Evolutionary conservation across 2,113 vertebrate species (phyloP), one percentile per base, ranked within the genome.

Genomic region (Potamarius usumacintae): DNA sequence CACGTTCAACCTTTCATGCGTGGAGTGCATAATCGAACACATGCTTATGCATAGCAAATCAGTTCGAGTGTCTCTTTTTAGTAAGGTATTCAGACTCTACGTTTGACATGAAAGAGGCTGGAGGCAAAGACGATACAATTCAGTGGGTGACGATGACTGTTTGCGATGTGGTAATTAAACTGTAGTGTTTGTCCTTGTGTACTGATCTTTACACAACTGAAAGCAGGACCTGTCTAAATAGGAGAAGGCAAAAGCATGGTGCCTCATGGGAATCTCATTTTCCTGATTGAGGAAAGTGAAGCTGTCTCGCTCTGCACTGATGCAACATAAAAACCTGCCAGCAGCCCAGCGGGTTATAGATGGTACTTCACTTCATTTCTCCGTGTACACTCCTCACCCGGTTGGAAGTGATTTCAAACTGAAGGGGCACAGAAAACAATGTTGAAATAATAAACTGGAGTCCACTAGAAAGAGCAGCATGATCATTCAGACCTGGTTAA

Each of bases 401-500:
- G 69, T 83, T 63, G 88, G 82, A 87, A 77, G 65, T 42, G n/a
- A 79, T 83, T 85, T 87, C 76, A 84, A 88, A 88, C 65, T 60
- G 82, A 62, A 88, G 57, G 72, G 57, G 65, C 76, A 82, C 57
- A 30, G 74, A 81, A 90, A 87, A 88, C 86, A 86, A 87, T 65
- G 86, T 72, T 76, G 15, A 69, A 87, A 85, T 77, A 86, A 67
- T 83, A 79, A 76, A 87, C n/a, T 25, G 34, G 76, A 71, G 87
- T 63, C 58, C 81, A 78, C 77, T 85, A 86, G 79, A 50, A 78
- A 89, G 22, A 74, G 69, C 30, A 17, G 71, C 30, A 8, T 20
- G 25, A 88, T 89, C 80, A 85, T 91, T 91, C 84, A 77, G 85
- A 83, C 85, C 83, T 12, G 27, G 62, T 74, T 91, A 91, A 92